These are phyloP conservation scores for Porphyrio hochstetteri DNA, from an alignment of 2,113 vertebrate genomes.

Conservation along the genomic window DNA sequence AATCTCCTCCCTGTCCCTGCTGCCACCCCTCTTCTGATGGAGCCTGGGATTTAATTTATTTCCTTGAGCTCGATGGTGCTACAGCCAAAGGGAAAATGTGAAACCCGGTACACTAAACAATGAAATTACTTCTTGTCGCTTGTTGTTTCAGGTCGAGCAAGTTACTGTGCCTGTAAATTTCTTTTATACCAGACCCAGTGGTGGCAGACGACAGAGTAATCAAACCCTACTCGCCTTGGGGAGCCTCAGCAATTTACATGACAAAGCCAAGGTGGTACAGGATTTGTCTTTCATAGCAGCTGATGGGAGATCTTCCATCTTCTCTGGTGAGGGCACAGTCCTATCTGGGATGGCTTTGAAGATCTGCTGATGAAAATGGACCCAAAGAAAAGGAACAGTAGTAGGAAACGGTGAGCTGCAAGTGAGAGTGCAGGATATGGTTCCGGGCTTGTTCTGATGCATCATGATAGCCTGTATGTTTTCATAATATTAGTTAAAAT, in stretches of 20 bases:
- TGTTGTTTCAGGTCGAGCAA: neutral
- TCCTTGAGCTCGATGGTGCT: neutral
- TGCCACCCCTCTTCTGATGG: too few relatives aligned
- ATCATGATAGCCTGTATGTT: fast-evolving
- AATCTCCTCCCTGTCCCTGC: too few relatives aligned
- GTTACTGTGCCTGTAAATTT: neutral
- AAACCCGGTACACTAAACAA: neutral
- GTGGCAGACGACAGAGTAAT: neutral
- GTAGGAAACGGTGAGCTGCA: neutral
- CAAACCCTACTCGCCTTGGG: neutral
- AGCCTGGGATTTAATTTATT: neutral
- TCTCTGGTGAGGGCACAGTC: neutral
- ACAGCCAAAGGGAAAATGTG: neutral
- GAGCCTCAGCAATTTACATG: neutral
- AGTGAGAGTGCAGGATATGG: fast-evolving
- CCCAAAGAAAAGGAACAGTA: neutral
- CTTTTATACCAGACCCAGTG: neutral
- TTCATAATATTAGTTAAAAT: neutral
- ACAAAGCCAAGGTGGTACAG: neutral
- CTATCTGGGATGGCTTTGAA: neutral
- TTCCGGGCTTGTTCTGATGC: neutral
- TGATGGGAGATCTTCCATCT: neutral
- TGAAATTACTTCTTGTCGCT: conserved; percentile 15
- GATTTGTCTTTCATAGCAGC: neutral
- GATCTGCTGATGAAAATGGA: neutral